Conservation (phyloP, 1,140 invertebrate species). For the Harlomillsia oculata region DNA sequence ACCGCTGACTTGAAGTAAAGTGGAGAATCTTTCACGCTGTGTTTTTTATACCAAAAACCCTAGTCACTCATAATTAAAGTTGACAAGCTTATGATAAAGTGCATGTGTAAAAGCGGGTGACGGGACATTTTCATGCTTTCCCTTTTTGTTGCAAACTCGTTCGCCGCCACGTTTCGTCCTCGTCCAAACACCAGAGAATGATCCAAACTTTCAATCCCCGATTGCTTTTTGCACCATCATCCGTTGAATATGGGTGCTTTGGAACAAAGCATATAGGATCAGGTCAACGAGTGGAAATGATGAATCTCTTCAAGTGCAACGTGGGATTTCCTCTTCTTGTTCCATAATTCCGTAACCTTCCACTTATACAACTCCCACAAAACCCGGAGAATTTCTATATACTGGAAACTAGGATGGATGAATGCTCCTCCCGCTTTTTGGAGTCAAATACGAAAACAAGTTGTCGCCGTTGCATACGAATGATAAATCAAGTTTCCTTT, state of each 20-base stretch:
- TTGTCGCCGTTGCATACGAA: constrained; percentile 12
- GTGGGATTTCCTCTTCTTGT: background rate
- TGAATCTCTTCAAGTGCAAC: constrained; percentile 24
- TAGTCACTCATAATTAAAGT: constrained; percentile 17
- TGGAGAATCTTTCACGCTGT: too few relatives aligned
- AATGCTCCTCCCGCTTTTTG: too few relatives aligned
- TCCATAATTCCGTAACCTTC: background rate
- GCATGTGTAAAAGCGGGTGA: constrained; percentile 23
- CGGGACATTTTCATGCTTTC: constrained; percentile 18
- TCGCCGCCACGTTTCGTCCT: background rate
- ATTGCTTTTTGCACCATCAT: too few relatives aligned
- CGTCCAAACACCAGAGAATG: too few relatives aligned
- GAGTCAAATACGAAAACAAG: constrained; percentile 14
- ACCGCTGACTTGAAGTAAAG: too few relatives aligned
- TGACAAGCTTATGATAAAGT: constrained; percentile 23
- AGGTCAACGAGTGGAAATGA: constrained; percentile 24
- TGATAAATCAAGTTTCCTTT: constrained; percentile 15
- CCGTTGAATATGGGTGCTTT: too few relatives aligned
- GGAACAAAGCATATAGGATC: constrained; percentile 27
- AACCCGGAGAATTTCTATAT: too few relatives aligned
- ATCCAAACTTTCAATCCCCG: too few relatives aligned
- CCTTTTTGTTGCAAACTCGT: background rate
- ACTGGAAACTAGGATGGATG: background rate
- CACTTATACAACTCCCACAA: too few relatives aligned
- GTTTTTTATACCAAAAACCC: background rate